These are phyloP conservation scores for Phalloptychus januarius DNA, from an alignment of 2,797 vertebrate species.

Conservation along the genomic window DNA sequence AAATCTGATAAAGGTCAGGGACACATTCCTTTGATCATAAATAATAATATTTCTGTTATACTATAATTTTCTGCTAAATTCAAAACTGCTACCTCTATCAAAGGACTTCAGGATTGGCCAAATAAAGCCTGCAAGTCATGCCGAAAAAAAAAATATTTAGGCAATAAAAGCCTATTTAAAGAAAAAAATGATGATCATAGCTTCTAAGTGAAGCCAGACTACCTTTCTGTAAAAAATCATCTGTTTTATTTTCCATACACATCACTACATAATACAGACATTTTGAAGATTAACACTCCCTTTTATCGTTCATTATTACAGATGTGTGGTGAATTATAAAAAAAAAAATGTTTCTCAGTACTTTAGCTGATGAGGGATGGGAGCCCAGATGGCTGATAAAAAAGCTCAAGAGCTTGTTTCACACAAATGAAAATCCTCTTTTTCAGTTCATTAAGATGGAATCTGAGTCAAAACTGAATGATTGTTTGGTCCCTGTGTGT, in stretches of 20 bases:
- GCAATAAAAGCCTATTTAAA: not conserved
- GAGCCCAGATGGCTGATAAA: slow-evolving; percentile 36
- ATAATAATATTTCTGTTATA: not conserved
- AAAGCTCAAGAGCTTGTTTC: slow-evolving; percentile 25
- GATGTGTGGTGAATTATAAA: slow-evolving; percentile 4
- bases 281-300: slow-evolving; percentile 10
- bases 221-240: not conserved
- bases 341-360: slow-evolving; percentile 33
- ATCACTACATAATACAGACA: slow-evolving; percentile 9
- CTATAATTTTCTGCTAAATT: not conserved
- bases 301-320: slow-evolving; percentile 29
- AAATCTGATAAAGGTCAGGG: not conserved
- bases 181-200: not conserved
- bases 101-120: not conserved
- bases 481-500: slow-evolving; percentile 14
- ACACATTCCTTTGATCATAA: not conserved
- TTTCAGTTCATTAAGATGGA: slow-evolving; percentile 38
- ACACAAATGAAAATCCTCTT: slow-evolving; percentile 36
- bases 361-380: slow-evolving; percentile 31
- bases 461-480: slow-evolving; percentile 34
- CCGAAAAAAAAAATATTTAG: not conserved
- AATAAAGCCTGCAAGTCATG: not conserved
- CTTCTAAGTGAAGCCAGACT: not conserved
- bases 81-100: not conserved
- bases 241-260: slow-evolving; percentile 16